Conservation (phyloP, 2,888 invertebrate genomes). For the Cantharis rustica region DNA sequence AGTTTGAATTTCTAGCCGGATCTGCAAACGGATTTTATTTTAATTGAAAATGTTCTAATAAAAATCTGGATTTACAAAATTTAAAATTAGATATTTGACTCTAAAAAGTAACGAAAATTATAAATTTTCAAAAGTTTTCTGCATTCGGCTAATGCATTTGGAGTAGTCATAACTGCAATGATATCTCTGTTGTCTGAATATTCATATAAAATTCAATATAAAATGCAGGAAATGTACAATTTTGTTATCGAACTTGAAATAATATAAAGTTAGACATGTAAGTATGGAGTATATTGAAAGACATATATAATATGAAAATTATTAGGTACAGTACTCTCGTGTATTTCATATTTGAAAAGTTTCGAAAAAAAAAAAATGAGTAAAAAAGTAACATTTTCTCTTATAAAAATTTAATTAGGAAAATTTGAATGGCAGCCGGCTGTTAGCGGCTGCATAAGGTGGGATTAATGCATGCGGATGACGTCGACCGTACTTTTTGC, state of each 20-base stretch:
- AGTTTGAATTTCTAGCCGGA: constrained; percentile 20
- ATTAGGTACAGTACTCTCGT: not conserved
- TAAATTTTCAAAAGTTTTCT: not conserved
- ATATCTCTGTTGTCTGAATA: constrained; percentile 14
- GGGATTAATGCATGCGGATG: not conserved
- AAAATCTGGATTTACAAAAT: not conserved
- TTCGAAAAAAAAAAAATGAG: not conserved
- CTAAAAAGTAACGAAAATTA: not conserved
- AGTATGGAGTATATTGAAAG: constrained; percentile 1
- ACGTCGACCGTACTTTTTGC: not conserved
- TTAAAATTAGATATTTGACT: not conserved
- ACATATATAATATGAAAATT: not conserved
- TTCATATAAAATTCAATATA: constrained; percentile 20
- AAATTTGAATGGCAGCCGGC: not conserved
- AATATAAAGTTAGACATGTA: constrained; percentile 11
- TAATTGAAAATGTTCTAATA: not conserved
- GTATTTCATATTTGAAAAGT: not conserved
- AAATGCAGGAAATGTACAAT: constrained; percentile 19
- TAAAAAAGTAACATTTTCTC: not conserved
- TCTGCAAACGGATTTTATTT: constrained; percentile 22
- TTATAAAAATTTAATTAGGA: not conserved
- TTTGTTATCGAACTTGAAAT: constrained; percentile 12
- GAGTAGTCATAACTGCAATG: not conserved
- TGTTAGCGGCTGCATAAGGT: not conserved
- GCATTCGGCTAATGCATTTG: not conserved